Evolutionary conservation across 2,797 vertebrate genomes (phyloP).

Genomic region (Sebastes iracundus): DNA sequence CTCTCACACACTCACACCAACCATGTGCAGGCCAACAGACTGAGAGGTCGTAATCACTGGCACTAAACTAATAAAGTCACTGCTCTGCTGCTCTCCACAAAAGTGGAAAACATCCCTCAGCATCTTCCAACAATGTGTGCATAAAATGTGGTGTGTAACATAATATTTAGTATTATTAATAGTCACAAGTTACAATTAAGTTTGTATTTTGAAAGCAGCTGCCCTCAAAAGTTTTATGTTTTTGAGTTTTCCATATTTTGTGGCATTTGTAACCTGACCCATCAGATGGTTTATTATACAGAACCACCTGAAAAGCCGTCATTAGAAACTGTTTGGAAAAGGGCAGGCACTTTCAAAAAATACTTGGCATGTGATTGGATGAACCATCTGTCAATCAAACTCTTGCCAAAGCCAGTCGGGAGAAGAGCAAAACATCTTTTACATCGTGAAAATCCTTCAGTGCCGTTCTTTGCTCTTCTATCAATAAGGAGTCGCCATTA

Average conservation of each 20-base stretch:
- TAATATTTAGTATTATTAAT: background rate
- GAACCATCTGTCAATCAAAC: no score
- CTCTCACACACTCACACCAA: constrained; percentile 15
- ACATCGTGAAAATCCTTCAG: no score
- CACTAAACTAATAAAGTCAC: constrained; percentile 29
- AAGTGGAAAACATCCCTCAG: background rate
- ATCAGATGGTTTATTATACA: no score
- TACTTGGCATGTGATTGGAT: no score
- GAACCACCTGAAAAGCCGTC: no score
- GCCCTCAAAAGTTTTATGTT: background rate
- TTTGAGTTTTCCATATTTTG: background rate
- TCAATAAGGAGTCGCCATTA: no score
- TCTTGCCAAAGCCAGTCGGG: no score
- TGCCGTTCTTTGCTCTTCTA: no score
- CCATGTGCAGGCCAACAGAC: constrained; percentile 18
- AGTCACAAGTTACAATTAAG: no score
- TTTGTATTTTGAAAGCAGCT: background rate
- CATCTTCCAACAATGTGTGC: background rate
- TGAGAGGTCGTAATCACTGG: constrained; percentile 35
- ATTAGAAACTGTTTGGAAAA: no score
- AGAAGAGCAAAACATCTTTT: no score
- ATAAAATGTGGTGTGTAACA: background rate
- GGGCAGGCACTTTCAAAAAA: no score
- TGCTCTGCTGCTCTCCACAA: background rate
- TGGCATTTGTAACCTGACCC: background rate